Evolutionary conservation across 2,113 vertebrate genomes (phyloP), one percentile per base, ranked within the genome.

Genomic region (Vulpes lagopus): DNA sequence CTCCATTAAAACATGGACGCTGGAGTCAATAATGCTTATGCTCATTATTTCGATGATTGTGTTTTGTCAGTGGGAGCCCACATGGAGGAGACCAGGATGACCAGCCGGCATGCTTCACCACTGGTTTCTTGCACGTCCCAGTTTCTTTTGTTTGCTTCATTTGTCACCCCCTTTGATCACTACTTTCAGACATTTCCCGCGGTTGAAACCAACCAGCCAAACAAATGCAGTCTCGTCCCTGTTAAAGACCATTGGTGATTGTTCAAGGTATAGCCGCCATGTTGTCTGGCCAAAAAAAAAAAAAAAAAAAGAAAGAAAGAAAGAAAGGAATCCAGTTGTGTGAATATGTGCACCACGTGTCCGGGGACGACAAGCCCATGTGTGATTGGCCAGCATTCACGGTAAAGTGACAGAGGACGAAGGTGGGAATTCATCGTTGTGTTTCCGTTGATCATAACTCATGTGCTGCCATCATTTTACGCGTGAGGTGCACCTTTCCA

Each of bases 21-120:
- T 17, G 5, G 49, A 25, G 12, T 8, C 59, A 5, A 64, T 0
- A 5, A 64, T 0, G 14, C 32, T 53, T 10, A 12, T 62, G n/a
- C 38, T 78, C 73, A 51, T 51, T 27, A 76, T 35, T 7, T 64
- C 1, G 17, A n/a, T 25, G 25, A n/a, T 25, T n/a, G 2, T 11
- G 2, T 65, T 53, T 64, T 64, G 43, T 78, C 49, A n/a, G 23
- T 17, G 38, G 25, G 5, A 43, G 6, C 53, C 53, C 11, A 14
- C 43, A 15, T 12, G 43, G 25, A 60, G 11, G 17, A 32, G 8
- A 43, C 17, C 7, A 8, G 35, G 6, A 19, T 30, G 55, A 27
- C 15, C 17, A 0, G 16, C 62, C 2, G 4, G 15, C 1, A 0
- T 1, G 59, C 1, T 65, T n/a, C 8, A 1, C 5, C 0, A 5